Evolutionary conservation across 2,797 vertebrate species (phyloP), one percentile per base, ranked within the genome.

Genomic region (Gymnodraco acuticeps): DNA sequence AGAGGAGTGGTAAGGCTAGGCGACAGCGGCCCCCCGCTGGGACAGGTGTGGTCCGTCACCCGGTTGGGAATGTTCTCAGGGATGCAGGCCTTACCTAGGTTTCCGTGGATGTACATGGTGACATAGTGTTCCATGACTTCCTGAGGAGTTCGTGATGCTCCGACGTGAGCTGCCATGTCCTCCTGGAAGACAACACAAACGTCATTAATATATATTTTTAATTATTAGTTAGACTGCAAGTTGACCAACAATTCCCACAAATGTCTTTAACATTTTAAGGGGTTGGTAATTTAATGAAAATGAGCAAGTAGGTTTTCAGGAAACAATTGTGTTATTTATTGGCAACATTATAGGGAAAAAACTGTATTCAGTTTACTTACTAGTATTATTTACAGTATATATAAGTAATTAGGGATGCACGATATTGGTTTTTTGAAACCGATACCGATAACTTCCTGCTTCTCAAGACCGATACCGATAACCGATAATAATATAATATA

Each of bases 81-180:
- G 91, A 99, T 99, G 92, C 98, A 99, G 78, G 98, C 98, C 67
- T 98, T 98, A 0, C 98, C 98, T 78, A 99, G 94, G 94, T 99
- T 99, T 3, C 98, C 98, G 0, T 99, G 98, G 88, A 99, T 98
- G 61, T 99, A 99, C 98, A 99, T 99, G 94, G 95, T 98, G 77
- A 99, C 97, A 0, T 99, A 99, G 87, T 99, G 98, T 3, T 99
- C 98, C 98, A 99, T 99, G 78, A 99, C 98, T 81, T 99, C 98
- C 92, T 98, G 97, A 1, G 98, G 97, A 0, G 96, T 97, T 15
- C 98, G 94, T 1, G 97, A 96, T 0, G 97, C 96, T 17, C 98
- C 98, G 0, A 99, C 97, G 0, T 99, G 97, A 13, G 98, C 94
- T 0, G 98, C 98, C 98, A 99, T 99, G 90, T 99, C 98, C 94